Percentiles rank a stretch among this genome's conserved stretches.
phyloP scores from a whole-genome alignment of 2,888 invertebrate species.

The Eupithecia pulchellata region DNA sequence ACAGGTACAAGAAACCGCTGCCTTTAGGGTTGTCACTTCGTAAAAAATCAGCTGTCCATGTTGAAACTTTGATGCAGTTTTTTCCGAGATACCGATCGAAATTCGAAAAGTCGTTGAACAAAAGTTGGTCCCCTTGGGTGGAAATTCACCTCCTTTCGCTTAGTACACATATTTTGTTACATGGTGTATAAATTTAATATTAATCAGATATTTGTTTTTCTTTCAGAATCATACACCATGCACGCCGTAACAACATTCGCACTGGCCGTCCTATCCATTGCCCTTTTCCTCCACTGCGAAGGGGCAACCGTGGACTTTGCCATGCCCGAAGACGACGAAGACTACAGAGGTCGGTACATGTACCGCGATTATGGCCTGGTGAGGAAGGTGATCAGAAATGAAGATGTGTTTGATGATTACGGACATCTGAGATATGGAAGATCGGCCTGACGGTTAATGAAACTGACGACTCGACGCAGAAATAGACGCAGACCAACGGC shows the following conservation, averaged over 20 bases:
- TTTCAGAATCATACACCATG: constrained; percentile 54
- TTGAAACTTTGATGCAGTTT: no score
- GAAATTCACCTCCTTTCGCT: no score
- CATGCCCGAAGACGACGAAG: constrained; percentile 71
- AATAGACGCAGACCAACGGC: constrained; percentile 19
- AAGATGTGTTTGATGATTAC: constrained; percentile 90
- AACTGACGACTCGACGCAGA: constrained; percentile 39
- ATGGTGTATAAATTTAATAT: no score
- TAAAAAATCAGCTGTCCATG: no score
- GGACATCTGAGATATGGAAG: constrained; percentile 91
- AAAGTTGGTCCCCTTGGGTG: no score
- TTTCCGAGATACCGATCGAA: no score
- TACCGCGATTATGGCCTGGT: constrained; percentile 87
- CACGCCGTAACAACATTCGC: constrained; percentile 60
- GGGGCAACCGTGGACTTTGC: constrained; percentile 60
- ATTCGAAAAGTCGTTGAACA: no score
- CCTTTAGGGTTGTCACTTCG: no score
- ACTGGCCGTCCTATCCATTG: constrained; percentile 57
- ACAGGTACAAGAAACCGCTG: no score
- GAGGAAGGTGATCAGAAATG: constrained; percentile 72
- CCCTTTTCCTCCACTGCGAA: constrained; percentile 61
- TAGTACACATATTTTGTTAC: no score
- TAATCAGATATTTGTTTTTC: no score
- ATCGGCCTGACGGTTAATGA: constrained; percentile 60
- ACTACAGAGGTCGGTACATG: constrained; percentile 60